A percentile compares a stretch with the other conserved stretches of the same genome.
Evolutionary conservation across 2,797 vertebrate genomes (phyloP).

Genomic region (Crax fasciolata): DNA sequence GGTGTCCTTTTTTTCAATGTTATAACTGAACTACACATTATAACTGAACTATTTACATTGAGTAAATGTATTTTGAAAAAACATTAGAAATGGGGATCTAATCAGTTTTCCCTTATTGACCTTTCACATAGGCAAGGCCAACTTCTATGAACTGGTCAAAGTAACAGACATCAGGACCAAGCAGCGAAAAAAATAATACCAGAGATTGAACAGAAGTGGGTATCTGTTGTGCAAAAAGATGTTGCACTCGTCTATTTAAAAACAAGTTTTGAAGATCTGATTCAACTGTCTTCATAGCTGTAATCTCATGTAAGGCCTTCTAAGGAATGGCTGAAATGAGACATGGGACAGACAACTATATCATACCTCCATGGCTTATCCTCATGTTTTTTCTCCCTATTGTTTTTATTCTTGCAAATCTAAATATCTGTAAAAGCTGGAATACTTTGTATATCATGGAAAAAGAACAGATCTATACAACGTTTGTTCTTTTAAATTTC

Average conservation of each 20-base stretch:
- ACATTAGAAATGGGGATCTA: not conserved
- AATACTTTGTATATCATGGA: not conserved
- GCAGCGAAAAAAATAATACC: not conserved
- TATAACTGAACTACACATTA: no score
- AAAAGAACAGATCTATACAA: not conserved
- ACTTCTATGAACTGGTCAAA: not conserved
- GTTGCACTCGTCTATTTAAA: not conserved
- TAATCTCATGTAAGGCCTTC: not conserved
- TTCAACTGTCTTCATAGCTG: slow-evolving; percentile 23
- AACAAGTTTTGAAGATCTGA: not conserved
- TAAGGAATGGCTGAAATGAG: not conserved
- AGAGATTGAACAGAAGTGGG: not conserved
- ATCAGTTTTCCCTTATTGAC: not conserved
- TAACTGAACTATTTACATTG: not conserved
- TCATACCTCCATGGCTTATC: not conserved
- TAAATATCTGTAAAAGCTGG: not conserved
- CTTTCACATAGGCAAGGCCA: not conserved
- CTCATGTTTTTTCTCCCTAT: not conserved
- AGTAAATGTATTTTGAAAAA: not conserved
- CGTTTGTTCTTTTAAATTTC: not conserved
- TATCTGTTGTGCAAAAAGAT: not conserved
- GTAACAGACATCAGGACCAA: not conserved
- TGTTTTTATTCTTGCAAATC: not conserved
- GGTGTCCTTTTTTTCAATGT: not conserved
- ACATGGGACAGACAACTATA: not conserved